Evolutionary conservation across 2,888 invertebrate genomes (phyloP).

Genomic region (Acrocyrtus sp.): DNA sequence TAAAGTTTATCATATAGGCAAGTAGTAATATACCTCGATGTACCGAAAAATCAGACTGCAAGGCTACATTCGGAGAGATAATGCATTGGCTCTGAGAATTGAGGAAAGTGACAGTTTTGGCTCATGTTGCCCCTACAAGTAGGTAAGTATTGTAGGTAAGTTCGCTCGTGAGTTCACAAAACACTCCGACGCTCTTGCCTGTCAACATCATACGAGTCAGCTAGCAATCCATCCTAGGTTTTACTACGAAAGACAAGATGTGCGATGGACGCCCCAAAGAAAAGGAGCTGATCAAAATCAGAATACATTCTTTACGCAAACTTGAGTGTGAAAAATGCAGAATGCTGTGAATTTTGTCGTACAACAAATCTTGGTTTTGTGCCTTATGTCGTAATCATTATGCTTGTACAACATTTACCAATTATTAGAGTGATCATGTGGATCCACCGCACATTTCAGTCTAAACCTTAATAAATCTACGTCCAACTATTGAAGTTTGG

Average conservation of each 20-base stretch:
- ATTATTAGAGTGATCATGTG: background rate
- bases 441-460: background rate
- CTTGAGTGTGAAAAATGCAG: slow-evolving; percentile 56
- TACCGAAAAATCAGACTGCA: too few species aligned
- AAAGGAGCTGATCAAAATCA: background rate
- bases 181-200: too few species aligned
- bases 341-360: slow-evolving; percentile 39
- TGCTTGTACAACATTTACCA: background rate
- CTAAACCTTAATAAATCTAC: background rate
- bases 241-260: background rate
- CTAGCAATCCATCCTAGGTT: background rate
- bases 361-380: slow-evolving; percentile 8
- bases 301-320: slow-evolving; percentile 47
- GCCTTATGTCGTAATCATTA: background rate
- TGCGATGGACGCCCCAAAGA: background rate
- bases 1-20: too few species aligned
- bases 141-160: too few species aligned
- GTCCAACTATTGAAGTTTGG: background rate
- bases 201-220: too few species aligned
- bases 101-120: background rate
- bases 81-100: too few species aligned
- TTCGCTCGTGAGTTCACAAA: too few species aligned
- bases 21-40: too few species aligned
- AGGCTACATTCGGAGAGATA: too few species aligned
- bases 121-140: background rate